Evolutionary conservation across 2,113 vertebrate genomes (phyloP), one percentile per base, ranked within the genome.

Genomic region (Vulpes ferrilata): DNA sequence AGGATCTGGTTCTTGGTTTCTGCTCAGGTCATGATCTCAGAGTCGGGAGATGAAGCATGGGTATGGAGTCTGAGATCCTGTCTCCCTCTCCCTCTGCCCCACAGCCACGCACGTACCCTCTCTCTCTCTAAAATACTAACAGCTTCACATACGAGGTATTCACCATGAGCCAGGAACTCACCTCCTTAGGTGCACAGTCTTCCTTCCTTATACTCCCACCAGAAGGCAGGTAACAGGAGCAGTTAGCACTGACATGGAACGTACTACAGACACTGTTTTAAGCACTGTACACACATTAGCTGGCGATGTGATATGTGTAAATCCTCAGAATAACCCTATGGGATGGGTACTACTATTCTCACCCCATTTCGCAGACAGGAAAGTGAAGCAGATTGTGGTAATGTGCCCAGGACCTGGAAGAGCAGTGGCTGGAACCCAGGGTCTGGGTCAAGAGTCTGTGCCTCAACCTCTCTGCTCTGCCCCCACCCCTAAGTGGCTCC

Each of bases 401-500:
- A 78, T 0, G 8, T 9, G 85, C n/a, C 43, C 55, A 19, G 8
- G 62, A 48, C 38, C 55, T n/a, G 59, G 55, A 7, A 80, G 35
- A 57, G 53, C 20, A 71, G n/a, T 43, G 79, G 67, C 62, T 55
- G 69, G 79, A 65, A 84, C 35, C 19, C 48, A 27, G 16, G 60
- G 17, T 10, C 62, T 23, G 64, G 55, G 67, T 20, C 16, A 15
- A 32, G 51, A 16, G 20, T n/a, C 19, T 48, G 57, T 53, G 48
- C 38, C 38, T 79, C 20, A 64, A 38, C 6, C 2, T 32, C 43
- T 67, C 57, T 53, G 64, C 48, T 79, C 30, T 4, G 8, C 12
- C 38, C 43, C 27, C 80, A 35, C 0, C 0, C 0, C 10, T 9
- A n/a, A 62, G 38, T 0, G n/a, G 88, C 0, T 73, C 43, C 6